Evolutionary conservation across 2,113 vertebrate species (phyloP).

Genomic region (Dipodomys spectabilis): DNA sequence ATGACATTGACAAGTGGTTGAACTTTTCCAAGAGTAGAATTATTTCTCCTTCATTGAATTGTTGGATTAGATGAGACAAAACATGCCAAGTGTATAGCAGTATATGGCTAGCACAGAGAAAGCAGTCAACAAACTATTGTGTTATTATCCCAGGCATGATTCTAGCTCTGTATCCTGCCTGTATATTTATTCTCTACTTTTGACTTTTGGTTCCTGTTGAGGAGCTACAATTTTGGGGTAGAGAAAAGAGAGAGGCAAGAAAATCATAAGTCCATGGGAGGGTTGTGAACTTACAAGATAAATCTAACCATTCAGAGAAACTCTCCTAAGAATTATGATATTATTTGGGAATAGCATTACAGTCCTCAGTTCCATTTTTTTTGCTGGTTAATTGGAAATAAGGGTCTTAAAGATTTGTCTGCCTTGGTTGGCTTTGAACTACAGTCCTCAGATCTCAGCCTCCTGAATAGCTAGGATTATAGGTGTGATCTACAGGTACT

Average conservation of each 20-base stretch:
- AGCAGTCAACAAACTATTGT: neutral
- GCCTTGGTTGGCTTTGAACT: too few relatives aligned
- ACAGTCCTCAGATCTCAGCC: too few relatives aligned
- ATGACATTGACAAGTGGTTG: neutral
- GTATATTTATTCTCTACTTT: neutral
- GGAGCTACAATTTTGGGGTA: neutral
- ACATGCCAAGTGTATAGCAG: neutral
- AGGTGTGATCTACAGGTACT: too few relatives aligned
- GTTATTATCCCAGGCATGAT: neutral
- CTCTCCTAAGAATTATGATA: neutral
- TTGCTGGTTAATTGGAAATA: too few relatives aligned
- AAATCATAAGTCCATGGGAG: neutral
- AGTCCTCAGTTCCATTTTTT: too few relatives aligned
- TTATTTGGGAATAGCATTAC: neutral
- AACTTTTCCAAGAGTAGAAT: neutral
- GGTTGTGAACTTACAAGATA: neutral
- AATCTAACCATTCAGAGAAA: neutral
- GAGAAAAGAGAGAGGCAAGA: neutral
- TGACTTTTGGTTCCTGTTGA: neutral
- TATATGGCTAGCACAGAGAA: neutral
- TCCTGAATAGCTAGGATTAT: too few relatives aligned
- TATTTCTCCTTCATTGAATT: neutral
- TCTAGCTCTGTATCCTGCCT: neutral
- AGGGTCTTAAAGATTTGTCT: too few relatives aligned
- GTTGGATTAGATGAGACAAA: neutral